phyloP scores from a whole-genome alignment of 2,888 invertebrate species.

The Acrobeloides nanus region DNA sequence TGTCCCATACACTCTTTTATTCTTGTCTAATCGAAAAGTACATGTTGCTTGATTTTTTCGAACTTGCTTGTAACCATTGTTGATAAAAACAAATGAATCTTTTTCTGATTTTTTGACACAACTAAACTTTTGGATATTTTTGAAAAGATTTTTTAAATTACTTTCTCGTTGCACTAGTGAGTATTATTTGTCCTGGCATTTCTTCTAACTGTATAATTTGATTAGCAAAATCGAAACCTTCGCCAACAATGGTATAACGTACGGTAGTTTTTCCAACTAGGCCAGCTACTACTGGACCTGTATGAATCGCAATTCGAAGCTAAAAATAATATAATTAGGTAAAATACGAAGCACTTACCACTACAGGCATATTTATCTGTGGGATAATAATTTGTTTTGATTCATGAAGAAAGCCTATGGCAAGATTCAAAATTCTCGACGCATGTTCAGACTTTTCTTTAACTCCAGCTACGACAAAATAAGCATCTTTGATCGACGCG shows the following conservation, averaged over 20 bases:
- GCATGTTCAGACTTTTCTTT: slow-evolving; percentile 52
- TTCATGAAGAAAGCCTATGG: slow-evolving; percentile 51
- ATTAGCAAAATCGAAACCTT: slow-evolving; percentile 39
- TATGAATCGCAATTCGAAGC: slow-evolving; percentile 34
- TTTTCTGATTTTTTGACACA: slow-evolving; percentile 31
- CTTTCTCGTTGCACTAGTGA: slow-evolving; percentile 40
- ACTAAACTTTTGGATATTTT: too few relatives aligned
- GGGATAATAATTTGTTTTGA: slow-evolving; percentile 43
- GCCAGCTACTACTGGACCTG: slow-evolving; percentile 44
- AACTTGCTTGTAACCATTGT: slow-evolving; percentile 35
- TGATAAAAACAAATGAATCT: slow-evolving; percentile 37
- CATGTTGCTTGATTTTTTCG: slow-evolving; percentile 22
- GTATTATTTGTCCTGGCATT: slow-evolving; percentile 33
- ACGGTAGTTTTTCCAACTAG: slow-evolving; percentile 43
- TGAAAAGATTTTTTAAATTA: too few relatives aligned
- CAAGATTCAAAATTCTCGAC: slow-evolving; percentile 48
- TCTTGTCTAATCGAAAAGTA: slow-evolving; percentile 41
- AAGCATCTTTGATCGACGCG: too few relatives aligned
- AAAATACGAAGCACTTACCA: slow-evolving; percentile 18
- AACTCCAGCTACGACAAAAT: slow-evolving; percentile 54
- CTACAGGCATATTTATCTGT: slow-evolving; percentile 30
- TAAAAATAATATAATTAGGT: slow-evolving; percentile 14
- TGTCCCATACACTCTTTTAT: too few relatives aligned
- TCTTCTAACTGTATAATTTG: slow-evolving; percentile 18
- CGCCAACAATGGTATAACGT: slow-evolving; percentile 42